These are phyloP conservation scores for Aquatica leii DNA, from an alignment of 2,888 invertebrate genomes.

Conservation along the genomic window DNA sequence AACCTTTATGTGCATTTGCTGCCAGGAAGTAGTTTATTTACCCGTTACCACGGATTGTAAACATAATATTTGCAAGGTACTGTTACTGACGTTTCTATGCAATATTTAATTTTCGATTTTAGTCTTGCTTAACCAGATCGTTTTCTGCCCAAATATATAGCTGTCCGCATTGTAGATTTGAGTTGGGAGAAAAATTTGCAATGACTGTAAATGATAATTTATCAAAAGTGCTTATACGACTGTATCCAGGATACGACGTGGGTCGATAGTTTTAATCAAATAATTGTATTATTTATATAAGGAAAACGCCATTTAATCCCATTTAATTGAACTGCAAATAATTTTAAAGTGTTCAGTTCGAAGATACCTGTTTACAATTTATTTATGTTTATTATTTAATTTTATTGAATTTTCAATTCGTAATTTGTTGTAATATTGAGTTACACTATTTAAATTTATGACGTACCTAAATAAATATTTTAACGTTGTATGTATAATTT, in stretches of 20 bases:
- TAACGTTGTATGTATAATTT: no score
- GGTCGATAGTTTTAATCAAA: constrained; percentile 44
- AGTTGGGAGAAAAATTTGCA: constrained; percentile 65
- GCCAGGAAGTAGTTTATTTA: constrained; percentile 74
- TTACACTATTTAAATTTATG: no score
- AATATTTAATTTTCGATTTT: constrained; percentile 44
- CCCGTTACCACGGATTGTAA: constrained; percentile 78
- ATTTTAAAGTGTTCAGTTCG: no score
- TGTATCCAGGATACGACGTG: constrained; percentile 74
- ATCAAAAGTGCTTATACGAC: constrained; percentile 63
- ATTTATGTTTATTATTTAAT: no score
- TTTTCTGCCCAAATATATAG: constrained; percentile 68
- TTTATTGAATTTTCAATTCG: no score
- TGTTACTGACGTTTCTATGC: constrained; percentile 42
- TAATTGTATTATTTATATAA: no score
- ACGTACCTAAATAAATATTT: no score
- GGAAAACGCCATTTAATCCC: no score
- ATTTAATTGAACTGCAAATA: no score
- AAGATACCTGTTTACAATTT: no score
- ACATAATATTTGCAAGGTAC: constrained; percentile 79
- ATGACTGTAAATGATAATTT: constrained; percentile 68
- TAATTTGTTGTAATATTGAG: no score
- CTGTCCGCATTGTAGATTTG: constrained; percentile 76
- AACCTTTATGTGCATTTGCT: constrained; percentile 80
- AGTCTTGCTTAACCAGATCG: constrained; percentile 72